phyloP scores from a whole-genome alignment of 1,140 invertebrate genomes.

The Drosophila micromelanica region DNA sequence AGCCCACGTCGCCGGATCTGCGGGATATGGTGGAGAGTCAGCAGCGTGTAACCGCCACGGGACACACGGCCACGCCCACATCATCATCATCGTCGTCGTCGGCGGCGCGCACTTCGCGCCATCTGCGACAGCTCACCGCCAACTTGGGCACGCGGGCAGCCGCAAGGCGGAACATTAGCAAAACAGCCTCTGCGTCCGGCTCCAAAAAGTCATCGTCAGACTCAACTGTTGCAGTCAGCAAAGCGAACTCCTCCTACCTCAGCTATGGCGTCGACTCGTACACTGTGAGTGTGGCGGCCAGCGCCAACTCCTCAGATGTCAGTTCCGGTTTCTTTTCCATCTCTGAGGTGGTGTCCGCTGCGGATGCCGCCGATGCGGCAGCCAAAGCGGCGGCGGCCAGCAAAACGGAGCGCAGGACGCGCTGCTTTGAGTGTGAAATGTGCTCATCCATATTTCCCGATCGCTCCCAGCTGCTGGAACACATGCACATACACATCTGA shows the following conservation, averaged over 20 bases:
- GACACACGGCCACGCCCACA: conserved; percentile 35
- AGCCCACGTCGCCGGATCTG: conserved; percentile 76
- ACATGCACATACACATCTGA: conserved; percentile 93
- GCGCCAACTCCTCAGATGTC: conserved; percentile 56
- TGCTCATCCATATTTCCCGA: conserved; percentile 90
- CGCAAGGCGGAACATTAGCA: conserved; percentile 35
- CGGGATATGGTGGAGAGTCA: conserved; percentile 72
- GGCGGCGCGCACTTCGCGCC: conserved; percentile 61
- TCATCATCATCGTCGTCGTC: conserved; percentile 37
- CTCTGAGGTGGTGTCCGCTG: conserved; percentile 74
- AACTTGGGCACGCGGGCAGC: conserved; percentile 38
- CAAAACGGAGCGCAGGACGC: conserved; percentile 61
- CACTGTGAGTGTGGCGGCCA: conserved; percentile 55
- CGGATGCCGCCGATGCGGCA: conserved; percentile 67
- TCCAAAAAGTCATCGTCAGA: conserved; percentile 39
- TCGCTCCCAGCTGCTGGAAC: conserved; percentile 89
- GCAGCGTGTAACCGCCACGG: conserved; percentile 36
- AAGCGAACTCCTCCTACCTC: conserved; percentile 56
- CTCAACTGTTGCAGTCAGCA: conserved; percentile 19
- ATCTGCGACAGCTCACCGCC: conserved; percentile 54
- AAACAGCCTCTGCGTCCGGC: conserved; percentile 7
- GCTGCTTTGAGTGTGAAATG: conserved; percentile 90
- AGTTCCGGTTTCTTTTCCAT: conserved; percentile 75
- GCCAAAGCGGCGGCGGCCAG: conserved; percentile 59
- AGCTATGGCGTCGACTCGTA: conserved; percentile 66